A percentile compares a stretch with the other conserved stretches of the same genome.
phyloP scores from a whole-genome alignment of 2,797 vertebrate genomes.

The Bryconaethiops microstoma region DNA sequence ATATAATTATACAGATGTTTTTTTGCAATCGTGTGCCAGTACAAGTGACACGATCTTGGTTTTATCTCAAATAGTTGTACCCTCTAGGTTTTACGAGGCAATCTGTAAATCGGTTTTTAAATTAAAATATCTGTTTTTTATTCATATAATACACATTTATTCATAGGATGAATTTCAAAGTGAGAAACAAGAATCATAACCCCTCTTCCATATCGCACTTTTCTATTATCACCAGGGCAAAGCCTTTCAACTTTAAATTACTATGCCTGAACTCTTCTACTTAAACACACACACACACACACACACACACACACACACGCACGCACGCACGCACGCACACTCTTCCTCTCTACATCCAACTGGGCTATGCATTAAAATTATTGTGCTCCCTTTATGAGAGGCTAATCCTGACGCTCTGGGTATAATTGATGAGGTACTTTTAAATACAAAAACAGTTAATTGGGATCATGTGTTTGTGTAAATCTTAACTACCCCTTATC shows the following conservation, averaged over 20 bases:
- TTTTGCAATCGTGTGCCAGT: background rate
- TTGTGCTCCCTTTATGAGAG: slow-evolving; percentile 86
- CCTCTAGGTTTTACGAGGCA: background rate
- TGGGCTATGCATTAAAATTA: slow-evolving; percentile 86
- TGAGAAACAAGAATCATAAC: slow-evolving; percentile 37
- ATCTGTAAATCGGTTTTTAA: background rate
- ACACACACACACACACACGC: slow-evolving; percentile 30
- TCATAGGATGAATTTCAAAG: slow-evolving; percentile 46
- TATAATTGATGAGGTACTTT: slow-evolving; percentile 91
- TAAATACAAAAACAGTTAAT: slow-evolving; percentile 89
- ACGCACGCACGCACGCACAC: slow-evolving; percentile 27
- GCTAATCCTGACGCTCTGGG: slow-evolving; percentile 87
- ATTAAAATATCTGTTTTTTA: slow-evolving; percentile 1
- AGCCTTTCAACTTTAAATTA: slow-evolving; percentile 45
- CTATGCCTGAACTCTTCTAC: slow-evolving; percentile 11
- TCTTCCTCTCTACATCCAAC: slow-evolving; percentile 43
- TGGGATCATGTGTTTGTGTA: slow-evolving; percentile 87
- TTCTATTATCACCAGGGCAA: slow-evolving; percentile 25
- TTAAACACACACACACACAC: slow-evolving; percentile 31
- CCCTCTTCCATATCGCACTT: slow-evolving; percentile 32
- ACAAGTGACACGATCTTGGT: background rate
- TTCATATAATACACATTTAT: slow-evolving; percentile 29
- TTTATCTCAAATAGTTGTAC: background rate
- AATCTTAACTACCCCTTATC: slow-evolving; percentile 80
- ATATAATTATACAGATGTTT: background rate